Conservation (phyloP, 1,140 invertebrate species). For the Zaprionus davidi region DNA sequence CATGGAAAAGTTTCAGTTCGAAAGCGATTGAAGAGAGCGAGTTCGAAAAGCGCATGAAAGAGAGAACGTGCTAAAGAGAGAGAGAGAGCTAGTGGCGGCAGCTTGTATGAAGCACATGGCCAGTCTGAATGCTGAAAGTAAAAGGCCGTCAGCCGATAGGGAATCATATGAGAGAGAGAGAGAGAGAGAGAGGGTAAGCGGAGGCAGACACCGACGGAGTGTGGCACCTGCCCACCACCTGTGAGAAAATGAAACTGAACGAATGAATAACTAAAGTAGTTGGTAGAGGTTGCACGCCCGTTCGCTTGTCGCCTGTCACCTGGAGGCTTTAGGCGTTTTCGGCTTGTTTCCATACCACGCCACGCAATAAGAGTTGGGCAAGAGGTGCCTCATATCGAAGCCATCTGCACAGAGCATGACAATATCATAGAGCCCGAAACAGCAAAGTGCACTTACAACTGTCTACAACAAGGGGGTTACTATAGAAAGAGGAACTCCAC, state of each 20-base stretch:
- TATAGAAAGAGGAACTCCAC: not conserved
- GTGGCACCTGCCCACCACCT: constrained; percentile 35
- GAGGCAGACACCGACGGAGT: not conserved
- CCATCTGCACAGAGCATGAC: constrained; percentile 25
- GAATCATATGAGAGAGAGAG: not conserved
- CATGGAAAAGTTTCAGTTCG: constrained; percentile 51
- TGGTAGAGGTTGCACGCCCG: constrained; percentile 18
- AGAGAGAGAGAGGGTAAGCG: not conserved
- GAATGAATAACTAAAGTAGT: constrained; percentile 29
- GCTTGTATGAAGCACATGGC: constrained; percentile 33
- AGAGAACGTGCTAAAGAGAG: constrained; percentile 24
- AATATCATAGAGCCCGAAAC: constrained; percentile 22
- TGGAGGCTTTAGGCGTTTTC: constrained; percentile 39
- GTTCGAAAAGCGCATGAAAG: constrained; percentile 24
- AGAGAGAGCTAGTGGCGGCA: no score
- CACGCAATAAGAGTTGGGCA: constrained; percentile 20
- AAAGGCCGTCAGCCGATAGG: constrained; percentile 56
- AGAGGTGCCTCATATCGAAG: not conserved
- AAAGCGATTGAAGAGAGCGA: constrained; percentile 50
- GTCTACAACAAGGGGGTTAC: not conserved
- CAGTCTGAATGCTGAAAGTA: constrained; percentile 64
- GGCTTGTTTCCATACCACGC: constrained; percentile 13
- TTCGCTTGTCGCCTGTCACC: not conserved
- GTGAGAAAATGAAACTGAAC: constrained; percentile 13
- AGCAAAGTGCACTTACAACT: constrained; percentile 40